phyloP scores from a whole-genome alignment of 2,113 vertebrate genomes.

The Leucosticte australis region DNA sequence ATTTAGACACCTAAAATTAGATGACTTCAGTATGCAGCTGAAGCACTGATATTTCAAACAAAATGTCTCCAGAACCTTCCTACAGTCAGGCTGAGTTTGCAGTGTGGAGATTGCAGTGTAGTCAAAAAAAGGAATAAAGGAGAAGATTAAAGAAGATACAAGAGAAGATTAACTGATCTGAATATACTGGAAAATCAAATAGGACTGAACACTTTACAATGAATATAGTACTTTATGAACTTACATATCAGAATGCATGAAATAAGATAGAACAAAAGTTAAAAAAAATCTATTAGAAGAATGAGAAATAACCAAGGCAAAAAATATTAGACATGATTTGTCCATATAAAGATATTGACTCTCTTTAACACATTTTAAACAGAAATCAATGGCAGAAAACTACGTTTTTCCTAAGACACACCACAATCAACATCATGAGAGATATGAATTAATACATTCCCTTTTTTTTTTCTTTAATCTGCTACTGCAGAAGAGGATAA shows the following conservation, averaged over 20 bases:
- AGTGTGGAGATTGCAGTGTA: neutral
- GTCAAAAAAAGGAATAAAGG: neutral
- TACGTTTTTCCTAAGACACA: neutral
- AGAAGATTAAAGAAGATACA: neutral
- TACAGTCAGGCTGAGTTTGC: neutral
- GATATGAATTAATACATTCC: neutral
- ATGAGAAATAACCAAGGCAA: neutral
- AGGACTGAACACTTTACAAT: neutral
- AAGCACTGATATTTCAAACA: conserved; percentile 33
- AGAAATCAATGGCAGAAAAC: neutral
- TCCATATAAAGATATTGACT: neutral
- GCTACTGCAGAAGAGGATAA: neutral
- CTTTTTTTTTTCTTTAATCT: neutral
- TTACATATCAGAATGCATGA: neutral
- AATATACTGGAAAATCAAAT: neutral
- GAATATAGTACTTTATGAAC: neutral
- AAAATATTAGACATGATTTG: neutral
- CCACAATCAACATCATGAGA: neutral
- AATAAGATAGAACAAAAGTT: neutral
- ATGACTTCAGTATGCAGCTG: conserved; percentile 27
- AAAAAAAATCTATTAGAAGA: neutral
- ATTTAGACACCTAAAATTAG: conserved; percentile 59
- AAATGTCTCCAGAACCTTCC: conserved; percentile 25
- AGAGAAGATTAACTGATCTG: neutral
- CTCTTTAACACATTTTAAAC: neutral